Conservation (phyloP, 2,113 vertebrate genomes). For the Anseranas semipalmata region DNA sequence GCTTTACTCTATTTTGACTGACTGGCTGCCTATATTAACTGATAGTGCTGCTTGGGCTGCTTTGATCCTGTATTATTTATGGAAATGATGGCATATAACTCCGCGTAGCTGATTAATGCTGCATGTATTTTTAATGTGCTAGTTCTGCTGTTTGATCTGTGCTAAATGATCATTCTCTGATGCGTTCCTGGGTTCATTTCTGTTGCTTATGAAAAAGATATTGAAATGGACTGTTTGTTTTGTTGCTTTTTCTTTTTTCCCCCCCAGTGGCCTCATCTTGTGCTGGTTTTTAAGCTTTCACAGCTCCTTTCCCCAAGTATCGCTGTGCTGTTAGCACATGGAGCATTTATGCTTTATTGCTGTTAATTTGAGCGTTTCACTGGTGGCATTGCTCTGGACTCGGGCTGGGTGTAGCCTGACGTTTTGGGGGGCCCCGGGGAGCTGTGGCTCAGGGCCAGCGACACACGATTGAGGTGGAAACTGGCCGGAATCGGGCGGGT, state of each 20-base stretch:
- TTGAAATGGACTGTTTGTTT: constrained; percentile 60
- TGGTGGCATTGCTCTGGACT: no score
- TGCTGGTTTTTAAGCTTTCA: neutral
- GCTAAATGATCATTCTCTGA: constrained; percentile 63
- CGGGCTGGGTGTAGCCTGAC: no score
- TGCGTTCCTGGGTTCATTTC: constrained; percentile 41
- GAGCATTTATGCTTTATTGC: constrained; percentile 20
- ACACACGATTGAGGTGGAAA: neutral
- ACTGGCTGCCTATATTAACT: constrained; percentile 55
- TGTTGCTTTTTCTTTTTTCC: neutral
- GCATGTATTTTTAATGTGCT: constrained; percentile 65
- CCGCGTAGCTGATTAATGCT: constrained; percentile 59
- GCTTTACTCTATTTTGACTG: constrained; percentile 64
- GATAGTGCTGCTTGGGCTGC: constrained; percentile 58
- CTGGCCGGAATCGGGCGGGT: neutral
- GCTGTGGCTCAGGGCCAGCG: neutral
- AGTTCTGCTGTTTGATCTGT: constrained; percentile 65
- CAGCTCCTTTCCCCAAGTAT: neutral
- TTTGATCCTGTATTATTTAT: constrained; percentile 73
- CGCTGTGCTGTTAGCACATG: neutral
- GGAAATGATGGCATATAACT: constrained; percentile 64
- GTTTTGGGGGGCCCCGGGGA: no score
- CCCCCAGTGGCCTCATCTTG: neutral
- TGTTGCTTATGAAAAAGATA: constrained; percentile 31
- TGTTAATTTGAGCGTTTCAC: neutral